Conservation (phyloP, 2,888 invertebrate species). For the Pseudococcus longispinus region DNA sequence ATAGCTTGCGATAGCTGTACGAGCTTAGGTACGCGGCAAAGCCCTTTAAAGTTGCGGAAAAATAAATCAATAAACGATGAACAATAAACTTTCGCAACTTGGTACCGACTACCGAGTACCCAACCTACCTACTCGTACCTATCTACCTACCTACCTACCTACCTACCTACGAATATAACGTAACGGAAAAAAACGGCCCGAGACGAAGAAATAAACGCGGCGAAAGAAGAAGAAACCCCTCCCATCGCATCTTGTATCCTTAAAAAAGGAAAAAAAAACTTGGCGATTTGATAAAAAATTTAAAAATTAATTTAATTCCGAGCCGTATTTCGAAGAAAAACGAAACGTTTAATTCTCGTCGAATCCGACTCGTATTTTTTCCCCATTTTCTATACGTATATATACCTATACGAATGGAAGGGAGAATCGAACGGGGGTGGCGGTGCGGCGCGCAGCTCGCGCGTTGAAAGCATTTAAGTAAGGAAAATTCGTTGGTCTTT, state of each 20-base stretch:
- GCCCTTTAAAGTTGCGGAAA: neutral
- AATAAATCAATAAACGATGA: slow-evolving; percentile 10
- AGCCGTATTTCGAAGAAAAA: neutral
- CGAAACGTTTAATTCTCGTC: slow-evolving; percentile 29
- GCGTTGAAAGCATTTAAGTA: slow-evolving; percentile 53
- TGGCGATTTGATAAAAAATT: neutral
- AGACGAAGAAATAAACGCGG: neutral
- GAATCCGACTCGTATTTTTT: neutral
- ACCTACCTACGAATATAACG: too few species aligned
- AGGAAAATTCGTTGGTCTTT: slow-evolving; percentile 44
- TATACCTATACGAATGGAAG: neutral
- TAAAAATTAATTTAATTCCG: slow-evolving; percentile 26
- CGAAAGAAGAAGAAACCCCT: neutral
- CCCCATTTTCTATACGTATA: too few species aligned
- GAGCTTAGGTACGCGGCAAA: neutral
- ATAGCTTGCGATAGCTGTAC: too few species aligned
- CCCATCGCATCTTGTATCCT: neutral
- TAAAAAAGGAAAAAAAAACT: neutral
- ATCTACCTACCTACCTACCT: too few species aligned
- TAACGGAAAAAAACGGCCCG: neutral
- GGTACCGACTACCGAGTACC: neutral
- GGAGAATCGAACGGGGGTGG: neutral
- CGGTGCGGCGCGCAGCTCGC: neutral
- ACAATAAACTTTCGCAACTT: neutral
- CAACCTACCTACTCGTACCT: too few species aligned